Evolutionary conservation across 2,888 invertebrate species (phyloP), one percentile per base, ranked within the genome.

Genomic region (Polyommatus iphigenia): DNA sequence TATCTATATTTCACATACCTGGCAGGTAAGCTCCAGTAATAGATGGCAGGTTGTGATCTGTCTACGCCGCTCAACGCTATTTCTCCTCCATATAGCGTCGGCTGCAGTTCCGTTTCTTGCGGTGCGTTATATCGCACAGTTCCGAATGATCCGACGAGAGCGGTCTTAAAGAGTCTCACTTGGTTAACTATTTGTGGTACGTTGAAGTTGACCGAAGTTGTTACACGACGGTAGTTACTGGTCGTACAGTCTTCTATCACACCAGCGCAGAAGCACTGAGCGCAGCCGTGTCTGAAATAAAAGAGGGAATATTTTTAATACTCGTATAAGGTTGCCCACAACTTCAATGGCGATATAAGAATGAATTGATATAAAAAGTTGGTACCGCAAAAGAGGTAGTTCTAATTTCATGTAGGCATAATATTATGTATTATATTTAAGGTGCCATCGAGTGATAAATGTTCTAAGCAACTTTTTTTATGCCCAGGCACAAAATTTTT

Each of bases 221-320:
- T 91, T 82, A 96, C 96, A 78, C 98, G 95, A 80, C 96, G 96
- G 91, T 96, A 95, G 78, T 95, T 95, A 77, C 98, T 98, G 85
- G 98, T 97, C 78, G 95, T 95, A 88, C 99, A 99, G 81, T 96
- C 95, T 57, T 95, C 92, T 0, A 97, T 96, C 59, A 98, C 96
- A 2, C 99, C 99, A 94, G 98, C 97, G 90, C 99, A 99, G 97
- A 99, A 99, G 91, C 99, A 99, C 78, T 96, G 95, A 78, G 99
- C 97, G 90, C 99, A 99, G 71, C 99, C 99, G 82, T 97, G 96
- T 82, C 94, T 94, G 86, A 36, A 85, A 85, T 50, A 36, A 24
- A 18, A 20, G 13, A 32, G 8, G 10, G 20, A 7, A 6, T 20
- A n/a, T 4, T 15, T 54, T 18, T 54, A 13, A 54, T n/a, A n/a